Evolutionary conservation across 2,797 vertebrate genomes (phyloP), one percentile per base, ranked within the genome.

Genomic region (Chloroceryle amazona): DNA sequence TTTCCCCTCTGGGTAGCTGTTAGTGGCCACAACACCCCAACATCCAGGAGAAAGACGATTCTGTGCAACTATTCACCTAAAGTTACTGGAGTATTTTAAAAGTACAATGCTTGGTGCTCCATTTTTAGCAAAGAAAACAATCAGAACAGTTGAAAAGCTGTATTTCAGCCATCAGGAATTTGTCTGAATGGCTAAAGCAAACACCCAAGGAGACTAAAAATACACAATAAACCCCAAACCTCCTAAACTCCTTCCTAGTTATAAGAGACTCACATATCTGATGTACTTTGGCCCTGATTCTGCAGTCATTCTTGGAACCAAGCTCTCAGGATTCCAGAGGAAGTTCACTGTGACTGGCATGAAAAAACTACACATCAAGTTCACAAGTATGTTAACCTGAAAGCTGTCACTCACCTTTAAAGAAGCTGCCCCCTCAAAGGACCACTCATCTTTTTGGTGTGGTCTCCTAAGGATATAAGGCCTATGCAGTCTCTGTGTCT

Each of bases 231-330:
- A 60, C 39, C 25, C 15, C 3, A 76, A 88, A 62, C 4, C 39
- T 44, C 65, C 61, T 70, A 0, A 86, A 10, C 52, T 80, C 20
- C 81, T 96, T 96, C 94, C 89, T 82, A 68, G 57, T 90, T 47
- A 73, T 91, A 83, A 91, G 29, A 90, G 33, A 5, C 35, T 73
- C 5, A 4, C 16, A 5, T 80, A 90, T 70, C 78, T 93, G 75
- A 94, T 91, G 81, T 20, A 71, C 94, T 86, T 88, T 94, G 79
- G 28, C 82, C 87, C 68, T 33, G 52, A 88, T 54, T 89, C 72
- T 71, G 65, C 41, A 86, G n/a, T 52, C 35, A 1, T 23, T 66
- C 19, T 47, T 88, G 58, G 62, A 51, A 84, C 49, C 65, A 68
- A 79, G 44, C 54, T 57, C 79, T 87, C 26, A 60, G 2, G 39